Evolutionary conservation across 2,797 vertebrate genomes (phyloP).

Genomic region (Platalea minor): DNA sequence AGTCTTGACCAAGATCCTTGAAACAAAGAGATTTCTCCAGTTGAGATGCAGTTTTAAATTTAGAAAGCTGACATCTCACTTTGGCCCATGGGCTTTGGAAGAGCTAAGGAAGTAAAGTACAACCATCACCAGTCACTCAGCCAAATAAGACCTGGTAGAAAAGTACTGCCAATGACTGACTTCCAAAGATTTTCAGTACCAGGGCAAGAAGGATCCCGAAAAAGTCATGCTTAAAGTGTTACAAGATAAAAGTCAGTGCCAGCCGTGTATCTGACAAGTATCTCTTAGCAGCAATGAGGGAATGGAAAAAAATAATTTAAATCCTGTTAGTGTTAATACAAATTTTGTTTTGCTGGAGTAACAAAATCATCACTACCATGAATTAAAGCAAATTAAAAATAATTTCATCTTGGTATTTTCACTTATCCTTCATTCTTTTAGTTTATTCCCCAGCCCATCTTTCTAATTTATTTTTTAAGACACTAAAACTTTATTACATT

Average conservation of each 20-base stretch:
- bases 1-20: not conserved
- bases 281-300: not conserved
- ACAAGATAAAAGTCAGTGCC: not conserved
- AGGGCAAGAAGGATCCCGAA: not conserved
- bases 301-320: not conserved
- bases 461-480: not conserved
- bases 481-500: not conserved
- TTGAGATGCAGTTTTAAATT: not conserved
- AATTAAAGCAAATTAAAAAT: not conserved
- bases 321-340: not conserved
- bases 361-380: not conserved
- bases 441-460: not conserved
- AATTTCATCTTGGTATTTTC: not conserved
- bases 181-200: not conserved
- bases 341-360: not conserved
- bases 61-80: not conserved
- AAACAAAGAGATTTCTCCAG: not conserved
- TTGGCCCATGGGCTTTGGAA: not conserved
- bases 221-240: not conserved
- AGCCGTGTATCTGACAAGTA: not conserved
- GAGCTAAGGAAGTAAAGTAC: not conserved
- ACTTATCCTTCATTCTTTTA: not conserved
- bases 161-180: not conserved
- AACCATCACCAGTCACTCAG: not conserved
- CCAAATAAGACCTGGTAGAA: not conserved